These are phyloP conservation scores for Teleopsis dalmanni DNA, from an alignment of 1,140 invertebrate genomes.

Conservation along the genomic window DNA sequence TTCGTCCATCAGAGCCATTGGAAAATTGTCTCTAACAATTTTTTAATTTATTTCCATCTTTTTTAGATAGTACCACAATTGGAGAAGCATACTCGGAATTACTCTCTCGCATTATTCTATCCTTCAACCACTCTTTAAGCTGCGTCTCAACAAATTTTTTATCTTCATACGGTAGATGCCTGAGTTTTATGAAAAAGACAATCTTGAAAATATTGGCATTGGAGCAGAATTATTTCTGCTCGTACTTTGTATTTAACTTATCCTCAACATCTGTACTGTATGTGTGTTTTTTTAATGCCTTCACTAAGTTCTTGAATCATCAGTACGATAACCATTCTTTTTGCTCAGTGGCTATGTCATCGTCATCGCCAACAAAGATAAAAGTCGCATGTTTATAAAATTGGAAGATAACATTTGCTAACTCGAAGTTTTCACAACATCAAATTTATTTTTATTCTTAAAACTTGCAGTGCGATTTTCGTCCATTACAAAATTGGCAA, in stretches of 20 bases:
- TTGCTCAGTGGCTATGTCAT: constrained; percentile 49
- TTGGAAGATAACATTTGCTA: constrained; percentile 25
- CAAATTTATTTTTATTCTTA: constrained; percentile 20
- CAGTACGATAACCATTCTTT: constrained; percentile 21
- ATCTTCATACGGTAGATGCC: too few species aligned
- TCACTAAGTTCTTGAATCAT: not conserved
- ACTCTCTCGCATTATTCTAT: constrained; percentile 16
- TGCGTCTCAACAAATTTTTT: too few species aligned
- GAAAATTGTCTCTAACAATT: constrained; percentile 12
- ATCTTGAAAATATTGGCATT: constrained; percentile 30
- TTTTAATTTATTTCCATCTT: constrained; percentile 15
- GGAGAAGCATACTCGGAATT: too few species aligned
- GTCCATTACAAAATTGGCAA: constrained; percentile 4
- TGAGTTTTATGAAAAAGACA: constrained; percentile 7
- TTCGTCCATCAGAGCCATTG: constrained; percentile 21
- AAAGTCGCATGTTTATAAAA: constrained; percentile 34
- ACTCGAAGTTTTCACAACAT: constrained; percentile 14
- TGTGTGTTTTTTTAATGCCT: constrained; percentile 38
- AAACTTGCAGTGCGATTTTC: constrained; percentile 20
- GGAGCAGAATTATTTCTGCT: constrained; percentile 37
- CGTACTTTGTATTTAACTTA: constrained; percentile 29
- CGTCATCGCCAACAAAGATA: constrained; percentile 42
- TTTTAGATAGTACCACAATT: too few species aligned
- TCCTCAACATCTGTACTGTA: constrained; percentile 40
- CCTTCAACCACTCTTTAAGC: too few species aligned